phyloP scores from a whole-genome alignment of 2,797 vertebrate genomes.

The Mormyrus proboscirostris region DNA sequence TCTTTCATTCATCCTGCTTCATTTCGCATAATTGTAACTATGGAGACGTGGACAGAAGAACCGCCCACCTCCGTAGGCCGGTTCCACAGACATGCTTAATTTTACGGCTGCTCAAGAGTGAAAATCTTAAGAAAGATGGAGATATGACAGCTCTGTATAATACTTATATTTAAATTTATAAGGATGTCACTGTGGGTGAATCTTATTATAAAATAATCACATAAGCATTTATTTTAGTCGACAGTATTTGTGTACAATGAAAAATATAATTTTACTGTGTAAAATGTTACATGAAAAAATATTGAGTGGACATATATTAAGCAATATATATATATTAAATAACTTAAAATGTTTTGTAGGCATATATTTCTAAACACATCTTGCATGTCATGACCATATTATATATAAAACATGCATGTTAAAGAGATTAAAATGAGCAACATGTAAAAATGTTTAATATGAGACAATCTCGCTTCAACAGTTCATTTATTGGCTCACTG shows the following conservation, averaged over 20 bases:
- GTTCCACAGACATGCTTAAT: not conserved
- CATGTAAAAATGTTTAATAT: not conserved
- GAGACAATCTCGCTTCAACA: not conserved
- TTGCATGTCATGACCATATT: not conserved
- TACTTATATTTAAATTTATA: not conserved
- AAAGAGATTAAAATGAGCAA: not conserved
- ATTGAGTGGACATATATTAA: not conserved
- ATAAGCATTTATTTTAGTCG: not conserved
- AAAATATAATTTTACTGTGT: not conserved
- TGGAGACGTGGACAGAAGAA: not conserved
- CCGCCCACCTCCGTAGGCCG: not conserved
- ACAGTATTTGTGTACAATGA: not conserved
- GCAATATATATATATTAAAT: not conserved
- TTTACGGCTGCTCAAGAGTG: not conserved
- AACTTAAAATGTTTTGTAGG: not conserved
- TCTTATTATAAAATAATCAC: not conserved
- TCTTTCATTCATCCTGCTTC: not conserved
- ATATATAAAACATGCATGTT: not conserved
- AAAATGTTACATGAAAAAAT: not conserved
- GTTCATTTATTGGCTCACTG: not conserved
- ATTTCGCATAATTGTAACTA: not conserved
- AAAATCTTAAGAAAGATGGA: not conserved
- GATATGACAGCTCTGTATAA: not conserved
- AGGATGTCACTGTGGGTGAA: not conserved
- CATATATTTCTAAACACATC: not conserved